Evolutionary conservation across 2,888 invertebrate species (phyloP), one percentile per base, ranked within the genome.

Genomic region (Sisyra terminalis): DNA sequence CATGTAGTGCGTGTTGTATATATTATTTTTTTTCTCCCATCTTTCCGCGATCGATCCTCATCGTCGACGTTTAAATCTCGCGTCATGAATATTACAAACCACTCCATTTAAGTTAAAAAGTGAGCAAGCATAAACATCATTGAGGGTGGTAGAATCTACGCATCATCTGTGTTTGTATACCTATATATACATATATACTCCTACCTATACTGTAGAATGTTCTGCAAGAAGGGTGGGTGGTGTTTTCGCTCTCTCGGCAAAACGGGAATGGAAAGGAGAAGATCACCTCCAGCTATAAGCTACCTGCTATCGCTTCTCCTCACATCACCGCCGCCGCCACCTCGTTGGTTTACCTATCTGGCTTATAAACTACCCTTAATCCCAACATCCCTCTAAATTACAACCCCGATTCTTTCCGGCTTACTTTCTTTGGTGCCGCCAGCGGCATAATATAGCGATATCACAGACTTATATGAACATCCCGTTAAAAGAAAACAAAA

Each of bases 311-410:
- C 24, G 24, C 24, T 24, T 24, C 24, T 24, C 7, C 24, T 24
- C 24, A 24, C 24, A 24, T 24, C 24, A 24, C 24, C 24, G 24
- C 24, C 24, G 24, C 24, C 24, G 24, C 15, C 30, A 43, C 43
- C 43, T 43, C 16, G 43, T 43, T 38, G 43, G 43, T 43, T 43
- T 43, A 43, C 43, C 43, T 43, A 43, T 43, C 38, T 43, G 43
- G 43, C 63, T 63, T 64, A 64, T 64, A 64, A 64, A 64, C 63
- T 63, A 63, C 63, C 64, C 63, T 62, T 64, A 64, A 64, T 64
- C 61, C 63, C 60, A 55, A 63, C 64, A 64, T 63, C 63, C 64
- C 63, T 63, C 64, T 64, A 63, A 64, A 64, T 64, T 64, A 63
- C 63, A 61, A 61, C 60, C 62, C 62, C 61, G 59, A 63, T 63